A percentile compares a stretch with the other conserved stretches of the same genome.
These are phyloP conservation scores for Phyllostomus hastatus DNA, from an alignment of 2,113 vertebrate genomes.

Conservation along the genomic window DNA sequence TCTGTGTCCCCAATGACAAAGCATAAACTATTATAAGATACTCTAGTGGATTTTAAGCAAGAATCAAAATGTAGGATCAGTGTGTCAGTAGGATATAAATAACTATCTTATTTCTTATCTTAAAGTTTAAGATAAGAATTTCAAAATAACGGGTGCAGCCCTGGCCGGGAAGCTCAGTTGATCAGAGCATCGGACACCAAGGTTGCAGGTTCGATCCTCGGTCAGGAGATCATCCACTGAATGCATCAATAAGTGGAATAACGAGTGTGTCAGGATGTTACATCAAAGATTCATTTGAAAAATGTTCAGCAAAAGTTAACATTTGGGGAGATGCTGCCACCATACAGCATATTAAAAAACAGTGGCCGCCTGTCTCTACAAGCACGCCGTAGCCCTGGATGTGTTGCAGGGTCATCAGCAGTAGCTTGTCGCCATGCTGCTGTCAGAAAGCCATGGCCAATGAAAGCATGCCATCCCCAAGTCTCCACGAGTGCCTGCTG, in stretches of 20 bases:
- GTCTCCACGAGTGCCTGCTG: background rate
- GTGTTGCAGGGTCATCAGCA: background rate
- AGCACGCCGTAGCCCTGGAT: rapidly evolving
- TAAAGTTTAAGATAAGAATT: conserved; percentile 33
- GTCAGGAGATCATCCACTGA: too few species aligned
- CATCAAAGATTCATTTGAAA: background rate
- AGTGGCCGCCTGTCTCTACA: background rate
- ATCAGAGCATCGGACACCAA: too few species aligned
- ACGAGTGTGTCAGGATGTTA: background rate
- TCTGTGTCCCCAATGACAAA: background rate
- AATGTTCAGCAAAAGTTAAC: background rate
- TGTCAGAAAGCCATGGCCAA: background rate
- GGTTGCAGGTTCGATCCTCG: too few species aligned
- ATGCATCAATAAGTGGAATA: background rate
- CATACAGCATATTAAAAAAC: background rate
- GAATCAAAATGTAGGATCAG: conserved; percentile 25
- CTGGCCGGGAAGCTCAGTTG: too few species aligned
- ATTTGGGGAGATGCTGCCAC: background rate
- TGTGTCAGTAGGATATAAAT: conserved; percentile 24
- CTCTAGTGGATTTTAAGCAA: conserved; percentile 59
- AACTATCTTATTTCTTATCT: too few species aligned
- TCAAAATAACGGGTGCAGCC: background rate
- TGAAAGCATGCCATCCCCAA: background rate
- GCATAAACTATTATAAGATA: conserved; percentile 54
- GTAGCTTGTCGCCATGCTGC: background rate